A percentile compares a stretch with the other conserved stretches of the same genome.
phyloP scores from a whole-genome alignment of 2,888 invertebrate genomes.

The Tolmerus cingulatus region DNA sequence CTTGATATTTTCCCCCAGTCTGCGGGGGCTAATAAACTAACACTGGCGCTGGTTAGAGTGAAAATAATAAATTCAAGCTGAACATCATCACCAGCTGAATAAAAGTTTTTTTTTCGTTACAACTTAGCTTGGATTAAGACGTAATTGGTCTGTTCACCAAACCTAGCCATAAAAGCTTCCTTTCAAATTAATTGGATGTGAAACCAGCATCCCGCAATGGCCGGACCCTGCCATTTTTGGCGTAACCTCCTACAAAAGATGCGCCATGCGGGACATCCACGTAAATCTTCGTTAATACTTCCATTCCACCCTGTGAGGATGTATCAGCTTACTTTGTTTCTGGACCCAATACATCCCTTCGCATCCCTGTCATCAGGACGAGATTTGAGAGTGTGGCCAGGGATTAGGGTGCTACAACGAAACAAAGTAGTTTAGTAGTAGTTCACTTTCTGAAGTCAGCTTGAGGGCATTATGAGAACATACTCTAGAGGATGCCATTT shows the following conservation, averaged over 20 bases:
- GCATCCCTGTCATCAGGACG: neutral
- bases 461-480: neutral
- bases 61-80: neutral
- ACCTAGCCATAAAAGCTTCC: neutral
- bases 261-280: neutral
- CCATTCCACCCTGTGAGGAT: neutral
- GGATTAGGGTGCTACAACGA: neutral
- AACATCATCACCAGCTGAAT: neutral
- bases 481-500: neutral
- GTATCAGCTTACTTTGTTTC: neutral
- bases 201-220: constrained; percentile 3
- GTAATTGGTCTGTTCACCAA: constrained; percentile 3
- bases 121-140: neutral
- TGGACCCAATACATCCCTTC: neutral
- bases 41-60: neutral
- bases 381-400: neutral
- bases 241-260: neutral
- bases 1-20: neutral
- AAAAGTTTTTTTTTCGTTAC: neutral
- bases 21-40: neutral
- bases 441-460: neutral
- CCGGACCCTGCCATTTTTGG: neutral
- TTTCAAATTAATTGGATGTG: constrained; percentile 26
- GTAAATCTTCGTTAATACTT: constrained; percentile 19
- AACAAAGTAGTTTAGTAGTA: neutral